Conservation (phyloP, 2,113 vertebrate species). For the Toxostoma redivivum region DNA sequence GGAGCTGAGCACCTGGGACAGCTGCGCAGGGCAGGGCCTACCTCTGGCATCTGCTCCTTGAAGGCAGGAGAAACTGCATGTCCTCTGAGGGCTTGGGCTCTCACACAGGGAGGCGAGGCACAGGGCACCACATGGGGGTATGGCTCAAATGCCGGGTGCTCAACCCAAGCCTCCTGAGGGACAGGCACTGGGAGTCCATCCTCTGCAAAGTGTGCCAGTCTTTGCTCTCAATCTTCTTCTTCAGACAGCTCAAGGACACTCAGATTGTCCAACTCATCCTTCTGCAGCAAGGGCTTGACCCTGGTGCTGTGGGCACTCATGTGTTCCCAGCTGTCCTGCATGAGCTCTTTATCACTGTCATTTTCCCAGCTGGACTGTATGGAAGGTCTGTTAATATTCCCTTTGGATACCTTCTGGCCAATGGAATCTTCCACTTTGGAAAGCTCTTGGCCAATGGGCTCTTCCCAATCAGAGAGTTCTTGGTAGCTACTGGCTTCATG, state of each 20-base stretch:
- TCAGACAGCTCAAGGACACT: neutral
- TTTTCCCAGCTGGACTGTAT: neutral
- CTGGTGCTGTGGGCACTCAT: rapidly evolving
- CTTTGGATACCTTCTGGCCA: neutral
- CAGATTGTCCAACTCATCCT: neutral
- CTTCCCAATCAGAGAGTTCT: neutral
- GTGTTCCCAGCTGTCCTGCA: neutral
- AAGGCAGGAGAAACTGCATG: neutral
- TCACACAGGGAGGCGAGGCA: neutral
- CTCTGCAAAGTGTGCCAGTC: neutral
- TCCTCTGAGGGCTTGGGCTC: neutral
- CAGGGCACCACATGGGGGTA: rapidly evolving
- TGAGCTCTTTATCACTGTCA: neutral
- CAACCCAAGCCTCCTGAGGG: too few relatives aligned
- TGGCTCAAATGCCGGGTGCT: rapidly evolving
- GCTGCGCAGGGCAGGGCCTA: rapidly evolving
- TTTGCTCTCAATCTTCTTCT: neutral
- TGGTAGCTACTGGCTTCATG: rapidly evolving
- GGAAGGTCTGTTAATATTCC: neutral
- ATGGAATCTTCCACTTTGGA: neutral
- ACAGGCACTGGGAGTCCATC: rapidly evolving
- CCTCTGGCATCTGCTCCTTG: neutral
- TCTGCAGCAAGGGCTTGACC: neutral
- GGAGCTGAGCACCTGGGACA: neutral
- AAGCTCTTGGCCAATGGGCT: neutral